Evolutionary conservation across 2,888 invertebrate genomes (phyloP).

Genomic region (Leucoma salicis): DNA sequence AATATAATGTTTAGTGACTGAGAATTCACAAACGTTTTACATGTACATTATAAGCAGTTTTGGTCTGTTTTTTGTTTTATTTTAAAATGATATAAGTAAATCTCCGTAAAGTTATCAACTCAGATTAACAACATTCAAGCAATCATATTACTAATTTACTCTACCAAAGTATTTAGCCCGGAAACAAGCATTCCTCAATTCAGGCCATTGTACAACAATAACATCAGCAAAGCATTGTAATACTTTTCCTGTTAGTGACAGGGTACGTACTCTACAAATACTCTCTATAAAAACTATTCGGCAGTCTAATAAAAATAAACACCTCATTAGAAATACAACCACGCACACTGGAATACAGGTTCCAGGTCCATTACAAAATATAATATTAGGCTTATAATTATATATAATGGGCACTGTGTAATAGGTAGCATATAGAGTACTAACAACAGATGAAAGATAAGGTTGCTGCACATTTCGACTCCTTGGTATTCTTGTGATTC

Average conservation of each 20-base stretch:
- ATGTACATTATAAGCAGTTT: too few relatives aligned
- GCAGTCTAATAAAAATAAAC: slow-evolving; percentile 84
- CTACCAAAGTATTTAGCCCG: slow-evolving; percentile 90
- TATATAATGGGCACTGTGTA: slow-evolving; percentile 86
- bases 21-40: too few relatives aligned
- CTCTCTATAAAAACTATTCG: slow-evolving; percentile 97
- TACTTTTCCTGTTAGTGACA: slow-evolving; percentile 95
- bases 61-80: too few relatives aligned
- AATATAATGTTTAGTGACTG: too few relatives aligned
- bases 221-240: slow-evolving; percentile 91
- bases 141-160: slow-evolving; percentile 85
- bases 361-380: slow-evolving; percentile 97
- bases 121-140: too few relatives aligned
- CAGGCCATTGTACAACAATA: slow-evolving; percentile 96
- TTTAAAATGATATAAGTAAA: too few relatives aligned
- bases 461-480: slow-evolving; percentile 94
- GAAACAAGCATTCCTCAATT: slow-evolving; percentile 85
- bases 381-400: slow-evolving; percentile 88
- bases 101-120: too few relatives aligned
- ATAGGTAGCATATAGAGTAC: slow-evolving; percentile 88
- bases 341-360: slow-evolving; percentile 96
- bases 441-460: slow-evolving; percentile 89
- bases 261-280: slow-evolving; percentile 93
- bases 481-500: slow-evolving; percentile 86
- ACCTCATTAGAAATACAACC: slow-evolving; percentile 87